Evolutionary conservation across 2,797 vertebrate genomes (phyloP), one percentile per base, ranked within the genome.

Genomic region (Champsocephalus gunnari): DNA sequence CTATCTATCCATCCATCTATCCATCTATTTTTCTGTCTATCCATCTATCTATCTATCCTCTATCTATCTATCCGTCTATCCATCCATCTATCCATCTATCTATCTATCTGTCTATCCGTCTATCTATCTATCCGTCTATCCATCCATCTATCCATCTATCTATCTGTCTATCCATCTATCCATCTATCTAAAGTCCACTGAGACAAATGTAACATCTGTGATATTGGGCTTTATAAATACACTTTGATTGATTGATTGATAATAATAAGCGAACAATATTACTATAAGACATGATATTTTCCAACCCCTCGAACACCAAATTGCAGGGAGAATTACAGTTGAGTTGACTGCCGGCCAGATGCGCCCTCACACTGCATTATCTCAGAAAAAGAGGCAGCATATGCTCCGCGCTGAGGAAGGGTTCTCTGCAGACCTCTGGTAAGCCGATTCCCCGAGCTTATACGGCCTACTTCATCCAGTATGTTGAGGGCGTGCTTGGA

Each of bases 391-490:
- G 55, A 64, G 47, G 7, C 49, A 71, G 81, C 85, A 88, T 87
- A 83, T 89, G 85, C 59, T 91, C 70, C 43, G 78, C 24, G 67
- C 71, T 16, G 70, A 83, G 71, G 74, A 81, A 56, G 86, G 82
- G 73, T 84, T 77, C 63, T 83, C 85, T 81, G 87, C 77, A 83
- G 83, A 84, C 75, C 77, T 82, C 80, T 60, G 47, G 69, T 80
- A 84, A 88, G 81, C 32, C 45, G 82, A 90, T 81, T 89, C 85
- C 88, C 85, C 45, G 12, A 79, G 76, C 71, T 67, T 49, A n/a
- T 43, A 79, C 44, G 62, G 78, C 78, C 84, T 79, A 80, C 82
- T 88, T 83, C 71, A 19, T 61, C 67, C 89, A 91, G 88, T 89
- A 90, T 90, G 87, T 66, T 1, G 53, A 76, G 70, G 64, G 75